These are phyloP conservation scores for Cetonia aurata DNA, from an alignment of 2,888 invertebrate species.

Conservation along the genomic window DNA sequence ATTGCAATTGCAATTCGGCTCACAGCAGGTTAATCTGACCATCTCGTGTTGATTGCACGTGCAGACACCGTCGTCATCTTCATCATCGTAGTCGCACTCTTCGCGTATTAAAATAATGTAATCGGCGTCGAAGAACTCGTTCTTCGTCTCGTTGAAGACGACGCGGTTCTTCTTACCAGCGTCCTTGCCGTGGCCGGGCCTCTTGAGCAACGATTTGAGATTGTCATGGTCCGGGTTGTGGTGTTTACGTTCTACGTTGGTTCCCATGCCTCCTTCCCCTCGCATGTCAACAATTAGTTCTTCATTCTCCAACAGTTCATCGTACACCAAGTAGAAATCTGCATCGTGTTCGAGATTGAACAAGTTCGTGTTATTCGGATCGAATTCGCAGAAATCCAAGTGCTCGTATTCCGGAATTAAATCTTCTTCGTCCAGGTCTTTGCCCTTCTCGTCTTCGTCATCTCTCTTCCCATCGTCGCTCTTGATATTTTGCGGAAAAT, in stretches of 20 bases:
- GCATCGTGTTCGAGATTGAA: conserved; percentile 50
- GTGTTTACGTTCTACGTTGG: conserved; percentile 60
- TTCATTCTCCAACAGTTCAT: conserved; percentile 60
- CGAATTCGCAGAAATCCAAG: conserved; percentile 60
- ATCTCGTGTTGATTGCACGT: conserved; percentile 80
- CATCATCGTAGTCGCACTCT: conserved; percentile 87
- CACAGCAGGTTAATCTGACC: conserved; percentile 74
- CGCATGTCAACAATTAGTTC: conserved; percentile 50
- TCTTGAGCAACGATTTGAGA: conserved; percentile 82
- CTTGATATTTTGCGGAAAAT: conserved; percentile 17
- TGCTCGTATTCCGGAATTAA: conserved; percentile 45
- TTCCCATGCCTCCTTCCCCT: conserved; percentile 68
- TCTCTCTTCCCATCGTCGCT: conserved; percentile 24
- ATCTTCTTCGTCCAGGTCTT: conserved; percentile 34
- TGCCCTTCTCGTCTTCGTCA: conserved; percentile 10
- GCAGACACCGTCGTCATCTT: conserved; percentile 78
- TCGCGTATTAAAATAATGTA: conserved; percentile 92
- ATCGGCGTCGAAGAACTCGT: conserved; percentile 93
- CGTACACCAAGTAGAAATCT: conserved; percentile 61
- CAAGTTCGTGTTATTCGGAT: conserved; percentile 57
- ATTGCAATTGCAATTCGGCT: conserved; percentile 73
- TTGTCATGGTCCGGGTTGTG: conserved; percentile 75
- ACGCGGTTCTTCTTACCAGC: conserved; percentile 72
- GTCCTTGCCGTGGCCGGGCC: conserved; percentile 75
- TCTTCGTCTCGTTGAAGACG: conserved; percentile 89